Evolutionary conservation across 2,797 vertebrate genomes (phyloP), one percentile per base, ranked within the genome.

Genomic region (Orientallactaga sibirica): DNA sequence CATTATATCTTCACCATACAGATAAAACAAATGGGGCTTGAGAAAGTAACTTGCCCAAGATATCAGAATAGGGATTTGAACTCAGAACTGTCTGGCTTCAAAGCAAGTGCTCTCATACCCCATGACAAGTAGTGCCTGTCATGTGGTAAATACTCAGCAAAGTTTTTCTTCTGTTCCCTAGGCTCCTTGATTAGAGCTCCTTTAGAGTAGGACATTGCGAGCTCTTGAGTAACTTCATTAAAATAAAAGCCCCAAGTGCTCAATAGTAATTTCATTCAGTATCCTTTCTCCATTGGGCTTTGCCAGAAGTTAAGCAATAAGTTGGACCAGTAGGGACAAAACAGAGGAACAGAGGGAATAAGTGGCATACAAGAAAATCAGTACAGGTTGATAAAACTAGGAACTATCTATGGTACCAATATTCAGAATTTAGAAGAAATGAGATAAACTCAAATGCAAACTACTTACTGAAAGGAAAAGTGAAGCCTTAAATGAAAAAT

Each of bases 161-260:
- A 86, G 66, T 77, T 37, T 66, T 79, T 29, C 61, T 75, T 77
- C 74, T 48, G 7, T 43, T 74, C n/a, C 48, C 81, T n/a, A 41
- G 80, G 90, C 67, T 89, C 71, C 84, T 75, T 78, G 80, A 70
- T 68, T 22, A 86, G 2, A 76, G 70, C 37, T 87, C 64, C 62
- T 61, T 82, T 84, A 88, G 8, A n/a, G 55, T 29, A 86, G 37
- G 79, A 82, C 33, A 86, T 7, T 27, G 0, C n/a, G 82, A 73
- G 71, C 83, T 75, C 48, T 62, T 91, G 79, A 92, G 66, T 66
- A 79, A 89, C 61, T 82, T 92, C 64, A 86, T 86, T 92, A 74
- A 93, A 91, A 93, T 78, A 96, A 95, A 96, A 96, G 74, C 68
- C 80, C 78, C 76, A 41, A 48, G 41, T 79, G 27, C n/a, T 75